phyloP scores from a whole-genome alignment of 2,888 invertebrate species.

The Girardia tigrina region DNA sequence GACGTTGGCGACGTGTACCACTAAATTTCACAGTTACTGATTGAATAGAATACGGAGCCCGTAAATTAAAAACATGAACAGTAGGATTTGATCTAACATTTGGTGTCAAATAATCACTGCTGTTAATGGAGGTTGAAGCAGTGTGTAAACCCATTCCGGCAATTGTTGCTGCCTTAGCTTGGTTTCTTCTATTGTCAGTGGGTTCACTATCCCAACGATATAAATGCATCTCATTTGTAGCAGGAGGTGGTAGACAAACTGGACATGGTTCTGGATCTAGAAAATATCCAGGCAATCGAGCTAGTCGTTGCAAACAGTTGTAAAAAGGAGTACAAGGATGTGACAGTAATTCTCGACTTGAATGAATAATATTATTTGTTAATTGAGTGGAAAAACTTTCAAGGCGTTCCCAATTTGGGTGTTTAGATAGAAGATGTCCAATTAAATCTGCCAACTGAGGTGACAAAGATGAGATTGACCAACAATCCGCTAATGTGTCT shows the following conservation, averaged over 20 bases:
- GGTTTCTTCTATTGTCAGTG: slow-evolving; percentile 31
- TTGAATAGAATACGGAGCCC: slow-evolving; percentile 27
- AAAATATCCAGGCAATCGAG: slow-evolving; percentile 61
- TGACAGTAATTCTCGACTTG: not conserved
- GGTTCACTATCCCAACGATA: slow-evolving; percentile 33
- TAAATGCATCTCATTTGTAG: not conserved
- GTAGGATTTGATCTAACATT: slow-evolving; percentile 28
- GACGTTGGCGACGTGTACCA: slow-evolving; percentile 7
- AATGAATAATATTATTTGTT: not conserved
- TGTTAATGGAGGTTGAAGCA: not conserved
- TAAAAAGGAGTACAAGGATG: not conserved
- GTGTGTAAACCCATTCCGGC: not conserved
- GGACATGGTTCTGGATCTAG: slow-evolving; percentile 90
- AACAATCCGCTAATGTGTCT: slow-evolving; percentile 6
- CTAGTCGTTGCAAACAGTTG: not conserved
- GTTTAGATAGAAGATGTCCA: not conserved
- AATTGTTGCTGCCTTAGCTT: slow-evolving; percentile 1
- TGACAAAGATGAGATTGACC: not conserved
- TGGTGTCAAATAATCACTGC: slow-evolving; percentile 24
- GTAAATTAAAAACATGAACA: slow-evolving; percentile 29
- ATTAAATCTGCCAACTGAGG: not conserved
- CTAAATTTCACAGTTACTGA: slow-evolving; percentile 14
- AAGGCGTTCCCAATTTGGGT: not conserved
- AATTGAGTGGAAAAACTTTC: not conserved
- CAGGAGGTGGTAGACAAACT: slow-evolving; percentile 73